A percentile compares a stretch with the other conserved stretches of the same genome.
Conservation (phyloP, 2,888 invertebrate species). For the Mesorhabditis spiculigera region DNA sequence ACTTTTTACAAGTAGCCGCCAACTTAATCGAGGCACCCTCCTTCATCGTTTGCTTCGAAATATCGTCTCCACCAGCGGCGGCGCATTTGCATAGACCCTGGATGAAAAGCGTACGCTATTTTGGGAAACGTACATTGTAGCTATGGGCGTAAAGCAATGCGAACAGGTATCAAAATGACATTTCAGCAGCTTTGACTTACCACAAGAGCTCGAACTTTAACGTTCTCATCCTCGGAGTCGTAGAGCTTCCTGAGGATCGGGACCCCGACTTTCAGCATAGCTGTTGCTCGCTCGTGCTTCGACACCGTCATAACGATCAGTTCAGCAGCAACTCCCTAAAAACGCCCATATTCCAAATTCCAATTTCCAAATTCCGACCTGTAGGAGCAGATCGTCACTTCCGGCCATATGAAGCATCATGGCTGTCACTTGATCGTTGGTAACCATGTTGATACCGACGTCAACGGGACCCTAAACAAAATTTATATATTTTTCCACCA, state of each 20-base stretch:
- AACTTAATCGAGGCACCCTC: conserved; percentile 88
- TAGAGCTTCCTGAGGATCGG: conserved; percentile 90
- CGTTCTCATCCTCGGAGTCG: conserved; percentile 81
- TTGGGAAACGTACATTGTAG: background rate
- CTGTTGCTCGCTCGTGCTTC: conserved; percentile 90
- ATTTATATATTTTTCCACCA: background rate
- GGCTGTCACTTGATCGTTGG: conserved; percentile 78
- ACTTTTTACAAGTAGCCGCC: conserved; percentile 85
- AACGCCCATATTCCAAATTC: conserved; percentile 10
- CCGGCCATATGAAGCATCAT: conserved; percentile 96
- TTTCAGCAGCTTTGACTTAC: conserved; percentile 61
- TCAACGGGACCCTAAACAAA: conserved; percentile 77
- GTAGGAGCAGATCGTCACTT: conserved; percentile 80
- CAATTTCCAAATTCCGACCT: conserved; percentile 56
- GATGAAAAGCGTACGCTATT: background rate
- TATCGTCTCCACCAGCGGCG: conserved; percentile 85
- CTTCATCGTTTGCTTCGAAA: conserved; percentile 86
- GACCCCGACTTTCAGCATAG: conserved; percentile 72
- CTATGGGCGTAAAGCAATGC: no score
- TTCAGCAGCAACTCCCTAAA: conserved; percentile 87
- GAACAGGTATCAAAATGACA: no score
- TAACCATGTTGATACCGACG: conserved; percentile 73
- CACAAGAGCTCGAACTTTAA: conserved; percentile 69
- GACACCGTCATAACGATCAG: conserved; percentile 92
- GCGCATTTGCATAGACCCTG: conserved; percentile 89